Base-by-base conservation (phyloP, 2,113 vertebrate genomes). In the Pica pica region DNA sequence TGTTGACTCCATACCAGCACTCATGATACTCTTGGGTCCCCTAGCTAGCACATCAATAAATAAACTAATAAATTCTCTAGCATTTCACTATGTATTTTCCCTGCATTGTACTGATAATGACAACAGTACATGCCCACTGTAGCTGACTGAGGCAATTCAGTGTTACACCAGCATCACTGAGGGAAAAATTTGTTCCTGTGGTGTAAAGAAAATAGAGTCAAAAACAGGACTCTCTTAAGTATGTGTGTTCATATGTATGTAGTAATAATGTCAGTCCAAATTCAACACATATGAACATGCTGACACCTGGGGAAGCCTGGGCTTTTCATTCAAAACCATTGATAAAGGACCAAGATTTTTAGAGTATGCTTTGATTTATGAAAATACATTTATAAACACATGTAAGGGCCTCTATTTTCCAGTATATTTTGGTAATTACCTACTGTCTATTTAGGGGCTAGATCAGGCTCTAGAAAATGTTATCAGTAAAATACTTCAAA, bases 31-130 rank as follows among this genome's bases (percentile, higher is more conserved):
- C 84, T 79, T 59, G 78, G 61, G 74, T 90, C 70, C 33, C 18
- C 3, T 28, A 8, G 35, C 33, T 42, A 83, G 33, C 27, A 83
- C 63, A 59, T 67, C 47, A 63, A 90, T 88, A 93, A 80, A 86
- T 86, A 74, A 81, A 61, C 50, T 55, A 83, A 94, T 91, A 95
- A 95, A 94, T 90, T 85, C 27, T 80, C 50, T 17, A 55, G 24
- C 11, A 7, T 76, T 94, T 92, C 39, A 24, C 42, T 28, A 0
- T 30, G 0, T 39, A 9, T 55, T 35, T 61, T 76, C 60, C 53
- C 55, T 69, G 23, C 2, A 2, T 56, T 79, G 19, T 35, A 17
- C 24, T 35, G 46, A 39, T 84, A 68, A 78, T 37, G 47, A 30
- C 64, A 81, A 47, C 17, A 56, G 44, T 16, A 59, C 0, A 0